Conservation (phyloP, 2,888 invertebrate species). For the Parnassius glacialis region DNA sequence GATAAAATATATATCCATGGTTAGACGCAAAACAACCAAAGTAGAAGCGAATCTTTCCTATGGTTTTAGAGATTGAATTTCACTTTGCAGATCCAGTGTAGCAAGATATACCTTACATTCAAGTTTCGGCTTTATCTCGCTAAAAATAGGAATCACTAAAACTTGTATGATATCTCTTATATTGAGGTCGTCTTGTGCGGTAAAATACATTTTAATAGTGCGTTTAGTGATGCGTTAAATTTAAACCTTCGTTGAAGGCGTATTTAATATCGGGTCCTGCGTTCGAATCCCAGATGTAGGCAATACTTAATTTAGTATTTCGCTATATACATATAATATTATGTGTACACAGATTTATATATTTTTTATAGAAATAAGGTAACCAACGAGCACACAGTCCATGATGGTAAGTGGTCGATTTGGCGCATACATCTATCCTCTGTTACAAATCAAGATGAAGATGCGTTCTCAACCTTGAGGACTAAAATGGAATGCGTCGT, state of each 20-base stretch:
- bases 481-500: too few species aligned
- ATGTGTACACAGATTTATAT: too few species aligned
- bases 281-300: too few species aligned
- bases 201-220: constrained; percentile 17
- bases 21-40: constrained; percentile 2
- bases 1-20: neutral
- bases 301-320: too few species aligned
- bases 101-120: neutral
- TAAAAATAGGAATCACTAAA: neutral
- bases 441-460: too few species aligned
- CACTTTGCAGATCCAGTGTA: constrained; percentile 6
- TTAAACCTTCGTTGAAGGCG: constrained; percentile 10
- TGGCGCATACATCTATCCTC: too few species aligned
- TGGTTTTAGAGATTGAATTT: constrained; percentile 22
- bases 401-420: too few species aligned
- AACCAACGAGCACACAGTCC: too few species aligned
- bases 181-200: constrained; percentile 9
- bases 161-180: neutral
- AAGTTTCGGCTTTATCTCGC: constrained; percentile 5
- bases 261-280: neutral
- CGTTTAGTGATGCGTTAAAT: constrained; percentile 19
- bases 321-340: too few species aligned
- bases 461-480: too few species aligned
- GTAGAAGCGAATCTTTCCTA: constrained; percentile 14
- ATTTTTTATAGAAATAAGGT: too few species aligned